phyloP scores from a whole-genome alignment of 2,797 vertebrate species.

The Notamacropus eugenii region DNA sequence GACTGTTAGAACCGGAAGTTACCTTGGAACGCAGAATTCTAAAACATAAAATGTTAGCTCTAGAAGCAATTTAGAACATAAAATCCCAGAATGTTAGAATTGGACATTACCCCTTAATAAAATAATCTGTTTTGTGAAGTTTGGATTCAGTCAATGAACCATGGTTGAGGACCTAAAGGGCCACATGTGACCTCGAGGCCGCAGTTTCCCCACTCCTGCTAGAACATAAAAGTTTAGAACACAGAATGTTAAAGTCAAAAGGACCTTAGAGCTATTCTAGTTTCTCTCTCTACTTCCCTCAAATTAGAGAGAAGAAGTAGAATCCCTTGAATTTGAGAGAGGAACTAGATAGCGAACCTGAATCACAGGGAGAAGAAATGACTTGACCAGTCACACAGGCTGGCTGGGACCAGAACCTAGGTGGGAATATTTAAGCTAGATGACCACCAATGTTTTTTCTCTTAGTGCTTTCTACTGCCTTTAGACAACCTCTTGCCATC shows the following conservation, averaged over 20 bases:
- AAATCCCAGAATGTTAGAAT: not conserved
- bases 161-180: no score
- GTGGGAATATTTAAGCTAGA: not conserved
- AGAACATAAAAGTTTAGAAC: not conserved
- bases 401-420: rapidly evolving
- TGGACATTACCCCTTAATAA: not conserved
- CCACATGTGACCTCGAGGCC: no score
- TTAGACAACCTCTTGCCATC: not conserved
- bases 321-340: not conserved
- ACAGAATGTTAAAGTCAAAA: not conserved
- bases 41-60: not conserved
- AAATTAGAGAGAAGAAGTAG: not conserved
- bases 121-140: no score
- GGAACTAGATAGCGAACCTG: not conserved
- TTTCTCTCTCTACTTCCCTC: not conserved
- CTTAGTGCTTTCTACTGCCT: not conserved
- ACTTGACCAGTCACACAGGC: not conserved
- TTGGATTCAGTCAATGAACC: no score
- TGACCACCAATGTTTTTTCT: not conserved
- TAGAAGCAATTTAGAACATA: not conserved
- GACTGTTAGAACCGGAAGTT: not conserved
- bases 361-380: not conserved
- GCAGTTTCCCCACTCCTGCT: no score
- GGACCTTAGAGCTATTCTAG: not conserved
- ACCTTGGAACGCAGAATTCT: not conserved